A percentile compares a stretch with the other conserved stretches of the same genome.
phyloP scores from a whole-genome alignment of 1,140 invertebrate species.

The Glossosoma conforme region DNA sequence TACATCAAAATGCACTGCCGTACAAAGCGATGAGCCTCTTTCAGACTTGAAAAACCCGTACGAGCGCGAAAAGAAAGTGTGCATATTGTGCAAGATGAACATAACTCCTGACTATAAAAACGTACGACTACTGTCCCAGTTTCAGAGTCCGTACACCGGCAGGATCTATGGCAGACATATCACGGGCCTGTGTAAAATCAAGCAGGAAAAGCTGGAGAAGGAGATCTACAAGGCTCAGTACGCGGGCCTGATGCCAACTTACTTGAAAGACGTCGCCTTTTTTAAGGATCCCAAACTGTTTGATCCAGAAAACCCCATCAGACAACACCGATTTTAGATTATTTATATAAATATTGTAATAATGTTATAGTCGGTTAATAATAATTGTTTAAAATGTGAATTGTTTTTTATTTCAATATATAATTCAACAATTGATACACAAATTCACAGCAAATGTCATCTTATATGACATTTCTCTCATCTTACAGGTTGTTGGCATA shows the following conservation, averaged over 20 bases:
- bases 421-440: too few relatives aligned
- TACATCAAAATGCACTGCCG: too few relatives aligned
- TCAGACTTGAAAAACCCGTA: constrained; percentile 76
- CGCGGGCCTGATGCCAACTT: constrained; percentile 71
- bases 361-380: too few relatives aligned
- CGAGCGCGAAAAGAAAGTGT: constrained; percentile 64
- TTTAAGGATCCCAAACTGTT: constrained; percentile 81
- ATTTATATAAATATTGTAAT: too few relatives aligned
- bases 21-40: constrained; percentile 53
- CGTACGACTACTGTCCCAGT: constrained; percentile 84
- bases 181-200: constrained; percentile 76
- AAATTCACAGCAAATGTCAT: too few relatives aligned
- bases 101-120: constrained; percentile 91
- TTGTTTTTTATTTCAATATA: too few relatives aligned
- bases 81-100: constrained; percentile 83
- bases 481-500: too few relatives aligned
- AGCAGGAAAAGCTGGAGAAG: constrained; percentile 64
- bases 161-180: constrained; percentile 86
- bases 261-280: constrained; percentile 71
- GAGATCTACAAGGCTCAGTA: constrained; percentile 70
- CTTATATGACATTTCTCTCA: too few relatives aligned
- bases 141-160: constrained; percentile 91
- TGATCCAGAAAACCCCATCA: constrained; percentile 74
- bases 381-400: too few relatives aligned
- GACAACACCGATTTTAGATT: constrained; percentile 77